Percentiles rank a stretch among this genome's conserved stretches.
These are phyloP conservation scores for Troides oblongomaculatus DNA, from an alignment of 2,888 invertebrate genomes.

Conservation along the genomic window DNA sequence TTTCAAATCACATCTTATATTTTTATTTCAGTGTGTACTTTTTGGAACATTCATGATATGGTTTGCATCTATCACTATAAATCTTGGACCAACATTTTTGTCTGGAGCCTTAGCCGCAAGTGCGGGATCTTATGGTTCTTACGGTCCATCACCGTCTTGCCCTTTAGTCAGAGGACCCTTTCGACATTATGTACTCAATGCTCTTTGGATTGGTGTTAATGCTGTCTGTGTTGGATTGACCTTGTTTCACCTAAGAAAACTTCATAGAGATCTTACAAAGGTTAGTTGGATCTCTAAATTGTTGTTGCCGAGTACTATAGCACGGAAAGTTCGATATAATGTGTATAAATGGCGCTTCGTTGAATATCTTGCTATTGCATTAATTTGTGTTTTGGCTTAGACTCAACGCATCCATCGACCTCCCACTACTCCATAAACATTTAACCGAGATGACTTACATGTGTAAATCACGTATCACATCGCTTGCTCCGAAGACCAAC, in stretches of 20 bases:
- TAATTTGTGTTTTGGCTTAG: conserved; percentile 44
- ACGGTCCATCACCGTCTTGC: conserved; percentile 87
- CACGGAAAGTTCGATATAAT: conserved; percentile 31
- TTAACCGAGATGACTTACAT: conserved; percentile 40
- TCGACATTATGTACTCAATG: conserved; percentile 93
- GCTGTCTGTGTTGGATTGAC: conserved; percentile 91
- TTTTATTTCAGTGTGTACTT: conserved; percentile 87
- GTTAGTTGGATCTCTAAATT: conserved; percentile 48
- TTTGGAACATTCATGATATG: conserved; percentile 96
- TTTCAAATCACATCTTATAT: not conserved
- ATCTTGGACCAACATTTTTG: conserved; percentile 92
- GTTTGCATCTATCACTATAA: conserved; percentile 94
- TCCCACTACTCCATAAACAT: conserved; percentile 56
- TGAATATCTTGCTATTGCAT: conserved; percentile 50
- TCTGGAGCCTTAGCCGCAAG: conserved; percentile 91
- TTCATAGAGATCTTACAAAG: conserved; percentile 90
- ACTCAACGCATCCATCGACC: conserved; percentile 38
- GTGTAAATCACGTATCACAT: conserved; percentile 48
- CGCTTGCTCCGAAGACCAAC: conserved; percentile 41
- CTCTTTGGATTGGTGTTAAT: conserved; percentile 94
- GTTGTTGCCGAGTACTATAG: conserved; percentile 22
- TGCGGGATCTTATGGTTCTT: conserved; percentile 85
- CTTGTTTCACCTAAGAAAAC: conserved; percentile 89
- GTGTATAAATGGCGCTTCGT: conserved; percentile 44
- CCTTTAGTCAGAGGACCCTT: conserved; percentile 93